A percentile compares a stretch with the other conserved stretches of the same genome.
These are phyloP conservation scores for Lamproptera curius DNA, from an alignment of 2,888 invertebrate species.

Conservation along the genomic window DNA sequence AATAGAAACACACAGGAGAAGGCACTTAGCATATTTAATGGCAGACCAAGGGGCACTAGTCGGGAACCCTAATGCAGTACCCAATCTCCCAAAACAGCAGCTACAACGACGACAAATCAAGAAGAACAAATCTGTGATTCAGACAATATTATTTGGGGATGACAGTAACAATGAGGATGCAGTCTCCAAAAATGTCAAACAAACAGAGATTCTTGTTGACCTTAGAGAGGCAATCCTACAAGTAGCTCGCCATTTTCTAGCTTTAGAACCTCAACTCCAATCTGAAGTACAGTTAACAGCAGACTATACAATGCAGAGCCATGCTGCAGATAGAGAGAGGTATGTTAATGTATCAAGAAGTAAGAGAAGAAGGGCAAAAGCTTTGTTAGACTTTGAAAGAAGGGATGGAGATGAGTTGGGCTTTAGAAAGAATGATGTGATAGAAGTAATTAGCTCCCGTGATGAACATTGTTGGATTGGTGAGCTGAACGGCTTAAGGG, in stretches of 20 bases:
- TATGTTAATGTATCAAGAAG: conserved; percentile 95
- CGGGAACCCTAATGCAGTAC: conserved; percentile 91
- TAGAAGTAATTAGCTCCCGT: conserved; percentile 97
- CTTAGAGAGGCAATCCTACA: conserved; percentile 96
- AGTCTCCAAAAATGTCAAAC: conserved; percentile 97
- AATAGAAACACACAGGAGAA: conserved; percentile 92
- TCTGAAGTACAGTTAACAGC: conserved; percentile 90
- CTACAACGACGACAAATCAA: conserved; percentile 91
- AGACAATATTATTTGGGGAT: conserved; percentile 91
- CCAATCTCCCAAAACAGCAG: conserved; percentile 96
- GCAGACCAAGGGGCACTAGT: conserved; percentile 96
- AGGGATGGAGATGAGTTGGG: conserved; percentile 99
- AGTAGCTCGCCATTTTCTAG: conserved; percentile 95
- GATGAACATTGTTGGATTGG: conserved; percentile 99
- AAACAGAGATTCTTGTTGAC: conserved; percentile 99
- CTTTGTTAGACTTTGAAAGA: conserved; percentile 97
- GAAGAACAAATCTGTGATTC: conserved; percentile 93
- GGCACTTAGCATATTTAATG: conserved; percentile 97
- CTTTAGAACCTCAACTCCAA: conserved; percentile 91
- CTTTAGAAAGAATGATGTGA: conserved; percentile 98
- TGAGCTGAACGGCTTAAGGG: conserved; percentile 94
- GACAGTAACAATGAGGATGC: conserved; percentile 88
- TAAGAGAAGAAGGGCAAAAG: conserved; percentile 94
- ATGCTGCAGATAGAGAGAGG: conserved; percentile 94
- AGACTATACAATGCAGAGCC: conserved; percentile 97